Evolutionary conservation across 2,888 invertebrate species (phyloP).

Genomic region (Brenthis ino): DNA sequence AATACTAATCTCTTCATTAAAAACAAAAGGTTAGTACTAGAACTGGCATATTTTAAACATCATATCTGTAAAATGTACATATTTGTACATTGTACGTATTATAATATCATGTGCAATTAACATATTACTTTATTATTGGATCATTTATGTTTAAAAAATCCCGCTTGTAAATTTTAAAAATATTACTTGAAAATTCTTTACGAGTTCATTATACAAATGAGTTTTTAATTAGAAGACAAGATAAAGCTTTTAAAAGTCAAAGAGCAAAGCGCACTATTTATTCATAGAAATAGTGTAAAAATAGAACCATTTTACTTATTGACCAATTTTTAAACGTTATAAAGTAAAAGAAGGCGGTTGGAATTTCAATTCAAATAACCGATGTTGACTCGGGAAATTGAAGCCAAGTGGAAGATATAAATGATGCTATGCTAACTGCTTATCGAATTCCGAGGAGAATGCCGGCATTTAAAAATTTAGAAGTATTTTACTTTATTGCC

Average conservation of each 20-base stretch:
- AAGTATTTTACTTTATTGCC: not conserved
- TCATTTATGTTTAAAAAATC: no score
- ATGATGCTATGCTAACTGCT: conserved; percentile 7
- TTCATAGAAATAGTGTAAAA: conserved; percentile 13
- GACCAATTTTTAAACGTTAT: conserved; percentile 1
- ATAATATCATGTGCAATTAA: no score
- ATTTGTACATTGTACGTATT: no score
- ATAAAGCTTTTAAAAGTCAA: conserved; percentile 25
- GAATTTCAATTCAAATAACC: conserved; percentile 35
- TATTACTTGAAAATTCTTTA: not conserved
- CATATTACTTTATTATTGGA: no score
- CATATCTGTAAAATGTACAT: no score
- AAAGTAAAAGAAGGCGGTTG: conserved; percentile 17
- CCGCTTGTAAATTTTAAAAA: no score
- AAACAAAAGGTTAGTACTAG: no score
- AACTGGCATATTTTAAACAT: no score
- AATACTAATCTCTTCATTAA: no score
- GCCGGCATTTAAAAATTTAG: not conserved
- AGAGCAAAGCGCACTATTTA: conserved; percentile 6
- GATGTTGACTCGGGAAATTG: conserved; percentile 41
- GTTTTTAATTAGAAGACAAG: conserved; percentile 23
- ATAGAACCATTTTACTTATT: conserved; percentile 10
- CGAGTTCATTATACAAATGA: conserved; percentile 19
- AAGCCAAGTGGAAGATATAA: conserved; percentile 24
- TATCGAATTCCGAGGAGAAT: conserved; percentile 3